Conservation (phyloP, 2,888 invertebrate genomes). For the Aromia moschata region DNA sequence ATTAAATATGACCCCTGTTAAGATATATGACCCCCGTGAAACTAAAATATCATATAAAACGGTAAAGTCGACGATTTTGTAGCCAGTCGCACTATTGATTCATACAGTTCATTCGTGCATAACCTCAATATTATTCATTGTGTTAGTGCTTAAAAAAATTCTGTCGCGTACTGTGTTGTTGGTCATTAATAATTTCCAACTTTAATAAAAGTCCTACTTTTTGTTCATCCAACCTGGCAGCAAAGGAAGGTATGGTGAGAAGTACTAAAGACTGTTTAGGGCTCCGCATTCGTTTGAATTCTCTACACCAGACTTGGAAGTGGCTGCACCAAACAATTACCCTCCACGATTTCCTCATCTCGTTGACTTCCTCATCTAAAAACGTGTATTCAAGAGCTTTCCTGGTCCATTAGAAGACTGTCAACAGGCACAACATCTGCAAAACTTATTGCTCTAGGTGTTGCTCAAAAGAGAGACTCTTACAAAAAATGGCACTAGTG, state of each 20-base stretch:
- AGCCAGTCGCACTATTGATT: slow-evolving; percentile 21
- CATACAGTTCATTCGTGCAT: too few relatives aligned
- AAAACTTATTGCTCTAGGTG: slow-evolving; percentile 33
- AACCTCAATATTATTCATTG: slow-evolving; percentile 25
- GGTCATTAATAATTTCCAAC: slow-evolving; percentile 58
- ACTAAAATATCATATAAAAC: slow-evolving; percentile 50
- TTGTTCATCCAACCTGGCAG: slow-evolving; percentile 55
- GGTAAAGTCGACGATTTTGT: slow-evolving; percentile 38
- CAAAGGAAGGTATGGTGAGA: slow-evolving; percentile 65
- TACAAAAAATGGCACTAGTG: slow-evolving; percentile 57
- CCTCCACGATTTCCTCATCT: slow-evolving; percentile 87
- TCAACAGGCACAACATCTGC: slow-evolving; percentile 48
- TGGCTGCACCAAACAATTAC: slow-evolving; percentile 92
- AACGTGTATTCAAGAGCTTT: slow-evolving; percentile 60
- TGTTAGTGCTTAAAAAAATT: slow-evolving; percentile 25
- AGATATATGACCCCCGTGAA: slow-evolving; percentile 53
- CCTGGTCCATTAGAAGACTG: slow-evolving; percentile 41
- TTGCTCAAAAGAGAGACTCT: slow-evolving; percentile 24
- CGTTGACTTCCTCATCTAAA: slow-evolving; percentile 79
- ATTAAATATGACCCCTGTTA: slow-evolving; percentile 52
- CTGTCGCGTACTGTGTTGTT: slow-evolving; percentile 31
- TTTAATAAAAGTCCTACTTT: slow-evolving; percentile 56
- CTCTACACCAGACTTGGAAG: slow-evolving; percentile 93
- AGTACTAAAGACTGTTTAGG: slow-evolving; percentile 85
- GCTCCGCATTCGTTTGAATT: slow-evolving; percentile 87